Evolutionary conservation across 2,888 invertebrate species (phyloP).

Genomic region (Xanthia togata): DNA sequence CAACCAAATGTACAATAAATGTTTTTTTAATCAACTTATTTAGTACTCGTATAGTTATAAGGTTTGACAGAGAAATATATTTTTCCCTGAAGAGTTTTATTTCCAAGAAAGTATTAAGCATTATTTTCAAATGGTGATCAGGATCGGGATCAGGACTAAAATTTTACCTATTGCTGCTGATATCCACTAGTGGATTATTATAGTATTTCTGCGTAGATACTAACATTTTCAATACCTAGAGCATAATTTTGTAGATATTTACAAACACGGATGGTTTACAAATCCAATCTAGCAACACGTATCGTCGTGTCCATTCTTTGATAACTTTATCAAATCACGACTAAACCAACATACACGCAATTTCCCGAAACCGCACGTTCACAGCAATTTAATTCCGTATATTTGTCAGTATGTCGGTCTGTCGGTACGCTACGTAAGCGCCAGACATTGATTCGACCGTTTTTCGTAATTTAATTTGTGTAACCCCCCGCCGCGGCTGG

Average conservation of each 20-base stretch:
- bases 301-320: constrained; percentile 26
- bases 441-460: constrained; percentile 75
- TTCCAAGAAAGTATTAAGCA: not conserved
- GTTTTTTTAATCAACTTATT: not conserved
- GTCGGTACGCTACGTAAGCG: constrained; percentile 68
- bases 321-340: constrained; percentile 54
- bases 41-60: not conserved
- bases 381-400: constrained; percentile 66
- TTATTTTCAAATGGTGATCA: not conserved
- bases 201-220: not conserved
- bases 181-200: not conserved
- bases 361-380: constrained; percentile 60
- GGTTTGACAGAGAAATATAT: too few species aligned
- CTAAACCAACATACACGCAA: constrained; percentile 47
- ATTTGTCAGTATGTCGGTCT: constrained; percentile 62
- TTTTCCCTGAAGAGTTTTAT: not conserved
- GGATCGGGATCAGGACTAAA: not conserved
- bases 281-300: constrained; percentile 35
- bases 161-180: not conserved
- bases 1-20: not conserved
- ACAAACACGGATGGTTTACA: not conserved
- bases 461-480: constrained; percentile 79
- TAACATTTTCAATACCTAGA: not conserved
- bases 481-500: constrained; percentile 73
- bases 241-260: not conserved